phyloP scores from a whole-genome alignment of 2,797 vertebrate genomes.

The Sternarchorhynchus goeldii region DNA sequence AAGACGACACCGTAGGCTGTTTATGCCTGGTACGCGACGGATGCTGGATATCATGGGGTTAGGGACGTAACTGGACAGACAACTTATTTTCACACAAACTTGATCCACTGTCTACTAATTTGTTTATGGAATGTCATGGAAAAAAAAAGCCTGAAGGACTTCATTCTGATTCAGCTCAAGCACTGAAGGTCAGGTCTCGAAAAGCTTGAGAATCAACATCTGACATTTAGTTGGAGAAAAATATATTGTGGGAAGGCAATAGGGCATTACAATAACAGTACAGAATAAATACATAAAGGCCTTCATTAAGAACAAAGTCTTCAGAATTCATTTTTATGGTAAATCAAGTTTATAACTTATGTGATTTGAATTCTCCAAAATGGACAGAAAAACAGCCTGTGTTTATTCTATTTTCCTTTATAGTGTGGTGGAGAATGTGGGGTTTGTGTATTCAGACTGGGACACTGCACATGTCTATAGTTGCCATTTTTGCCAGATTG shows the following conservation, averaged over 20 bases:
- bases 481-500: not conserved
- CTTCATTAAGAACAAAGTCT: constrained; percentile 2
- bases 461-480: too few species aligned
- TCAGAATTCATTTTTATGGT: too few species aligned
- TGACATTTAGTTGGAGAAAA: constrained; percentile 7
- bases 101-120: not conserved
- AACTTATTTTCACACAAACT: not conserved
- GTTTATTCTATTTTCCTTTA: too few species aligned
- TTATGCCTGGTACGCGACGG: not conserved
- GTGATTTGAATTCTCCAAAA: too few species aligned
- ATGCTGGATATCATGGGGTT: not conserved
- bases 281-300: constrained; percentile 20
- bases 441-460: too few species aligned
- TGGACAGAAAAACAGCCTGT: too few species aligned
- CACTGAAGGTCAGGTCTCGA: constrained; percentile 4
- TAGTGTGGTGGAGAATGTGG: too few species aligned
- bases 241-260: constrained; percentile 28
- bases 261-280: constrained; percentile 20
- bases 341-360: too few species aligned
- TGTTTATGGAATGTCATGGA: not conserved
- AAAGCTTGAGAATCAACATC: constrained; percentile 13
- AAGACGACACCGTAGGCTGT: constrained; percentile 15
- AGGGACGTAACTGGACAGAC: not conserved
- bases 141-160: not conserved
- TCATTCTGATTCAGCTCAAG: constrained; percentile 5